These are phyloP conservation scores for Leptobrachium leishanense DNA, from an alignment of 2,113 vertebrate genomes.

Conservation along the genomic window DNA sequence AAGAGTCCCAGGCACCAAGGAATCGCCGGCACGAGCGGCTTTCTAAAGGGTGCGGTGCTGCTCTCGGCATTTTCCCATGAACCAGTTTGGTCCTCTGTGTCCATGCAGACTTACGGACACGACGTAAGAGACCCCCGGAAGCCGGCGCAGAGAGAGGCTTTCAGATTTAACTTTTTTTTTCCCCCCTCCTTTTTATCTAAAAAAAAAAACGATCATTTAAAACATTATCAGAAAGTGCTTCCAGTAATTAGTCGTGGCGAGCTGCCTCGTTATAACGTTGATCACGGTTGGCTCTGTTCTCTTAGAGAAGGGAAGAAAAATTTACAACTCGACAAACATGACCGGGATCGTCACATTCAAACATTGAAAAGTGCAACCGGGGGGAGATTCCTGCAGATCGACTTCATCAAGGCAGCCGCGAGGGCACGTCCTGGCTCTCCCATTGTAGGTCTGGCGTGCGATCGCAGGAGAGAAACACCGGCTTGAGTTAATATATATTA, in stretches of 20 bases:
- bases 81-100: no score
- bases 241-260: constrained; percentile 71
- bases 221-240: constrained; percentile 54
- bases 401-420: no score
- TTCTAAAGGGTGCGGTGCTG: no score
- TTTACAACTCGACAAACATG: background rate
- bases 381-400: no score
- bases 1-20: background rate
- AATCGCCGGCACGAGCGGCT: background rate
- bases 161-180: no score
- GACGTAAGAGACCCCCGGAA: no score
- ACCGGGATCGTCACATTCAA: constrained; percentile 15
- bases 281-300: constrained; percentile 69
- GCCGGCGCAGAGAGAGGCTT: no score
- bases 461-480: constrained; percentile 13
- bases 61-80: no score
- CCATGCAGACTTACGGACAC: no score
- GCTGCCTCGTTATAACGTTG: constrained; percentile 58
- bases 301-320: constrained; percentile 66
- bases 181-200: no score
- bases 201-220: background rate
- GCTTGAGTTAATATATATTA: background rate
- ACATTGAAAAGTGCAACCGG: background rate
- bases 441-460: background rate
- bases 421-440: no score